Base-by-base conservation (phyloP, 2,888 invertebrate species). In the Cataglyphis rosenhaueri region DNA sequence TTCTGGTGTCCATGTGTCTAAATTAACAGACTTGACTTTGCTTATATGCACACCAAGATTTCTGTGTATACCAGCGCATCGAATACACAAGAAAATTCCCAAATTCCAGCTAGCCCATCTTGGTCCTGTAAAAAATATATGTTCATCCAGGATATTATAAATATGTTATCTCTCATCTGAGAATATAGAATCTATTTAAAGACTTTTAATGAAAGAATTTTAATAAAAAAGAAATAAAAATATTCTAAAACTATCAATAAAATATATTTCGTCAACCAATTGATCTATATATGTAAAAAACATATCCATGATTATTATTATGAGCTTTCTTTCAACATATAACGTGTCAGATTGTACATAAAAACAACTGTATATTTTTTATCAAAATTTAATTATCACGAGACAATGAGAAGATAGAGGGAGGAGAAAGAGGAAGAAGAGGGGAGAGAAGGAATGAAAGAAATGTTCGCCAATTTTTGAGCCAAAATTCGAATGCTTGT, bases 101-200 rank as follows among this genome's bases (percentile, higher is more conserved):
- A 99, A 95, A 95, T 99, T 99, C 99, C 99, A 99, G 88, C 99
- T 99, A 68, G 99, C 99, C 99, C 99, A 99, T 95, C 99, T 96
- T 82, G 99, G 99, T 94, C 99, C 99, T 99, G 93, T 6, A 70
- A 84, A 87, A 61, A 21, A 21, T 3, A 32, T 32, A 44, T 65
- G 66, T 59, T 62, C 12, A 81, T 71, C 29, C 0, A 68, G 9
- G 1, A 25, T 41, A 78, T 41, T 9, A 44, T 59, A 71, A 68
- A 68, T 55, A 59, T 48, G 6, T n/a, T 38, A 81, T 71, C 18
- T 78, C 29, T 35, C 2, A 1, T 41, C 25, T 0, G 3, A 41
- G 12, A 41, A 21, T 32, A 15, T 18, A 0, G 6, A 52, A 32
- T 35, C 12, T 35, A 12, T 9, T 41, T 57, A 10, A 21, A 66